Conservation (phyloP, 2,113 vertebrate genomes). For the Tragelaphus scriptus region DNA sequence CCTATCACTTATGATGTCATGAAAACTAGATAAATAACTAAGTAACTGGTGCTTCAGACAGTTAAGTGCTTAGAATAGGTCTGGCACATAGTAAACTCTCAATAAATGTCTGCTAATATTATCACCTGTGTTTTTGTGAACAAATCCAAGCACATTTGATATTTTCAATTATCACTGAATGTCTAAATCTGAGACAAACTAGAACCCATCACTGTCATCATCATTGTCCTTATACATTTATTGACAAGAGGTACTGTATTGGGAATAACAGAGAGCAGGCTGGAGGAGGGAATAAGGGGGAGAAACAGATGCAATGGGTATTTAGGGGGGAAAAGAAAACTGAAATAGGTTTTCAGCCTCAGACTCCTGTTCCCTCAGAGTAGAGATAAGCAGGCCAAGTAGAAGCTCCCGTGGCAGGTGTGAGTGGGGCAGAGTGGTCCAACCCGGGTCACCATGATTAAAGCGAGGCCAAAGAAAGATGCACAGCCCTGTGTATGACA, state of each 20-base stretch:
- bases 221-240: not conserved
- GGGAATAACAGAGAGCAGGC: not conserved
- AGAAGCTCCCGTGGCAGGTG: fast-evolving
- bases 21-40: not conserved
- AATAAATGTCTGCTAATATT: not conserved
- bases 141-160: not conserved
- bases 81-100: not conserved
- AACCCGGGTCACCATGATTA: not conserved
- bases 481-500: not conserved
- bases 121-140: not conserved
- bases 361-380: not conserved
- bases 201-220: not conserved
- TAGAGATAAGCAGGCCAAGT: not conserved
- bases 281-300: not conserved
- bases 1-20: not conserved
- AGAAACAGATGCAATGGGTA: not conserved
- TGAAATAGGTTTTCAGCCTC: not conserved
- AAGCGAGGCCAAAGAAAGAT: not conserved
- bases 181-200: not conserved
- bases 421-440: too few relatives aligned
- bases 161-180: not conserved
- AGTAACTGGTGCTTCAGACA: not conserved
- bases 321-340: not conserved
- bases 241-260: fast-evolving
- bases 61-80: not conserved